Percentiles rank a stretch among this genome's conserved stretches.
Evolutionary conservation across 2,797 vertebrate genomes (phyloP).

Genomic region (Rhodeus uyekii): DNA sequence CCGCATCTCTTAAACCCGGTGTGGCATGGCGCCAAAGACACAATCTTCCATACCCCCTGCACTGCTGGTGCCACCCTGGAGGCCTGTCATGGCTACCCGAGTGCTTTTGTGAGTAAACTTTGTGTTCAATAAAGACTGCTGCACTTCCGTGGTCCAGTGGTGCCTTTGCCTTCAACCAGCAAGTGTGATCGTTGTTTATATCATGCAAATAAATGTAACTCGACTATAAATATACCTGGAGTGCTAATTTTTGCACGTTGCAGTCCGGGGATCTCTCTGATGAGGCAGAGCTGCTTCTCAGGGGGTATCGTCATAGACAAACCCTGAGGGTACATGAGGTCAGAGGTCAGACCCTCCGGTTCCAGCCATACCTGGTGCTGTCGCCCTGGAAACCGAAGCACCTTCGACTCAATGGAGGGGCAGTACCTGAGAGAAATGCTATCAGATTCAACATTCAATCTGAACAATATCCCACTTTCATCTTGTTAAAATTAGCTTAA

Average conservation of each 20-base stretch:
- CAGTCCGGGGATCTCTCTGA: constrained; percentile 84
- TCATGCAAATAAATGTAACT: not conserved
- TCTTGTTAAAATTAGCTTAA: not conserved
- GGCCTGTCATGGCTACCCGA: too few relatives aligned
- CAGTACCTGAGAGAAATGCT: constrained; percentile 82
- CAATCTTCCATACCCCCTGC: too few relatives aligned
- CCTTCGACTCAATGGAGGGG: constrained; percentile 93
- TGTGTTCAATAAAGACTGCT: too few relatives aligned
- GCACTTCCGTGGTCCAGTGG: too few relatives aligned
- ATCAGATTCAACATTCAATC: constrained; percentile 25
- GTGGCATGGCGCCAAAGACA: too few relatives aligned
- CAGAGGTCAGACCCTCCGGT: constrained; percentile 91
- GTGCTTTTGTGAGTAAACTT: too few relatives aligned
- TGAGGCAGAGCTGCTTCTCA: constrained; percentile 87
- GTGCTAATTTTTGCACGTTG: constrained; percentile 83
- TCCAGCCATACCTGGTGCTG: constrained; percentile 94
- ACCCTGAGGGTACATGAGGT: constrained; percentile 92
- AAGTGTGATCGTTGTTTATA: too few relatives aligned
- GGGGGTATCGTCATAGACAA: constrained; percentile 91
- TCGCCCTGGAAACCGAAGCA: constrained; percentile 90
- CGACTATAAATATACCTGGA: constrained; percentile 77
- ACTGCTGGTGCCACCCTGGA: too few relatives aligned
- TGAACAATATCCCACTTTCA: not conserved
- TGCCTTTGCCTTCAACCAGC: too few relatives aligned
- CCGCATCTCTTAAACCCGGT: too few relatives aligned